Conservation (phyloP, 35 echinoderm and acorn worm species). For the Apostichopus californicus region DNA sequence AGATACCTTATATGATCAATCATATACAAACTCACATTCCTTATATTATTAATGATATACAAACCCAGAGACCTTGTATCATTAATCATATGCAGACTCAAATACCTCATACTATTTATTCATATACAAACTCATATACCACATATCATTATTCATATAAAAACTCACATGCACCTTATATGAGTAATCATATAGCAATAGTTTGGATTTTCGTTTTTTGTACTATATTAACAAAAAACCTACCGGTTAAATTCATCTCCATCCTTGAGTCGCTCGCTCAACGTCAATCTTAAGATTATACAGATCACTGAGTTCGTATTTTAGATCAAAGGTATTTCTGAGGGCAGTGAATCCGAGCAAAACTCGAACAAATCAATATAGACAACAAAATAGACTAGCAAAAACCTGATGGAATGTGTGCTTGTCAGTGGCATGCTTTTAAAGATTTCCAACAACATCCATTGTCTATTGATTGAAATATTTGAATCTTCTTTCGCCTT, state of each 20-base stretch:
- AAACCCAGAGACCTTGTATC: too few species aligned
- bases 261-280: not conserved
- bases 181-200: too few species aligned
- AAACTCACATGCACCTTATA: too few species aligned
- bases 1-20: too few species aligned
- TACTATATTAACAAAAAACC: not conserved
- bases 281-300: not conserved
- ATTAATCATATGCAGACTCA: too few species aligned
- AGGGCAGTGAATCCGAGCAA: not conserved
- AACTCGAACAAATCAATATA: slow-evolving; percentile 39
- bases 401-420: not conserved
- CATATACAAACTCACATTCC: too few species aligned
- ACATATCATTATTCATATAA: too few species aligned
- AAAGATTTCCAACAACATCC: not conserved
- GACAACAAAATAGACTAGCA: not conserved
- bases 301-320: not conserved
- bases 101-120: too few species aligned
- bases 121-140: too few species aligned
- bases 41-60: too few species aligned
- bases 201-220: not conserved
- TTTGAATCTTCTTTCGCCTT: not conserved
- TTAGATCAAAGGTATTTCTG: slow-evolving; percentile 21
- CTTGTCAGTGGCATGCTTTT: not conserved
- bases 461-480: not conserved
- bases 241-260: not conserved